phyloP scores from a whole-genome alignment of 2,797 vertebrate genomes.

The Smutsia gigantea region DNA sequence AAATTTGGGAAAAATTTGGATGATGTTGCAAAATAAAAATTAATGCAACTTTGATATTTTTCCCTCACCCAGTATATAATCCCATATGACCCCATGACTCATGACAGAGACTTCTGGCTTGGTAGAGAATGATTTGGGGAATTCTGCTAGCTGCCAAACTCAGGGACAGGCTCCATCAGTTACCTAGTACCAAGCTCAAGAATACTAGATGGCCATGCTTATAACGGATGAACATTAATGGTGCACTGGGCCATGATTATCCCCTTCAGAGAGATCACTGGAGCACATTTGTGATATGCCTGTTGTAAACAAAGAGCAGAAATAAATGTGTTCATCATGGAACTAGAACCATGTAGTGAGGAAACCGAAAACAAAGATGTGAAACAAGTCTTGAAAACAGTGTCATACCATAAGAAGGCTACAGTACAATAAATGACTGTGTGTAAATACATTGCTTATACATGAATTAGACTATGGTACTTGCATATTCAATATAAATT shows the following conservation, averaged over 20 bases:
- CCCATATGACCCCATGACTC: neutral
- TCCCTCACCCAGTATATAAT: neutral
- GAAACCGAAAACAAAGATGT: neutral
- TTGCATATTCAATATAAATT: neutral
- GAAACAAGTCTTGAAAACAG: neutral
- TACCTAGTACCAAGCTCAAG: neutral
- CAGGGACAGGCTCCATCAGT: neutral
- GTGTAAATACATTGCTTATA: neutral
- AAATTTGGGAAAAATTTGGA: neutral
- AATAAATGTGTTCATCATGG: neutral
- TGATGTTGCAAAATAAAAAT: neutral
- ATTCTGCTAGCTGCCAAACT: neutral
- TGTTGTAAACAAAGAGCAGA: neutral
- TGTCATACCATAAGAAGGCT: neutral
- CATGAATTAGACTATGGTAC: neutral
- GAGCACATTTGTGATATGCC: neutral
- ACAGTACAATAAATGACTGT: neutral
- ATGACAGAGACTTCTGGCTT: neutral
- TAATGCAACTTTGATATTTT: constrained; percentile 16
- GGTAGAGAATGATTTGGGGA: neutral
- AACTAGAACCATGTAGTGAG: neutral
- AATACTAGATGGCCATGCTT: neutral
- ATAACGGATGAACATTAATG: neutral
- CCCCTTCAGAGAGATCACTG: constrained; percentile 4
- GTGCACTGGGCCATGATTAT: neutral